Evolutionary conservation across 1,140 invertebrate genomes (phyloP), one percentile per base, ranked within the genome.

Genomic region (Drosophila burlai): DNA sequence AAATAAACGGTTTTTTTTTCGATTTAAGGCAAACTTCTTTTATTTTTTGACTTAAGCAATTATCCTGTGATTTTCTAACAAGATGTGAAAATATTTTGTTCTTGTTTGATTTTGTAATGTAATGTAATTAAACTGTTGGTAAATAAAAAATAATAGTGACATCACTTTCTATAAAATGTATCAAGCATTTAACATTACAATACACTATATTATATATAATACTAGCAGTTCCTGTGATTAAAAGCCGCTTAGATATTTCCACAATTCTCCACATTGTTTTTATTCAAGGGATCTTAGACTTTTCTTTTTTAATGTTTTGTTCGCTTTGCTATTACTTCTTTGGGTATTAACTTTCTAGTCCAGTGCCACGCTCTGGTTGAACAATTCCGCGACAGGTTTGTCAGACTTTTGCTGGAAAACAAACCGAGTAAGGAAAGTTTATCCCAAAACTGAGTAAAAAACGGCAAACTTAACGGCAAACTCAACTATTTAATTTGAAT

Each of bases 371-470:
- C 71, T 86, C 58, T 68, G 83, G 83, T 83, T 74, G 80, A 87
- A 80, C 76, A 87, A 87, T 87, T 83, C 86, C 76, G 83, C 86
- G 83, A 87, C 83, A 86, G 83, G 83, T 87, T 87, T 87, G 83
- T 87, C 83, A 87, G 83, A 78, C 83, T 73, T 64, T 71, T 61
- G 52, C 71, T 82, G 58, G 58, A 87, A 86, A 87, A 87, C 79
- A 85, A 82, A 77, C 83, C 83, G 54, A 87, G 83, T 67, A 83
- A 82, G 65, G 59, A 72, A 83, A 80, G 40, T 72, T 66, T n/a
- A 16, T n/a, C 18, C 24, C 50, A 68, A 68, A 40, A 73, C 40
- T 43, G 36, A 68, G 58, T 45, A 79, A 79, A 76, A 71, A 72
- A 24, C 24, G 24, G 24, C 24, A 52, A 61, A 46, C 66, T 55